Evolutionary conservation across 2,113 vertebrate genomes (phyloP).

Genomic region (Gymnorhina tibicen): DNA sequence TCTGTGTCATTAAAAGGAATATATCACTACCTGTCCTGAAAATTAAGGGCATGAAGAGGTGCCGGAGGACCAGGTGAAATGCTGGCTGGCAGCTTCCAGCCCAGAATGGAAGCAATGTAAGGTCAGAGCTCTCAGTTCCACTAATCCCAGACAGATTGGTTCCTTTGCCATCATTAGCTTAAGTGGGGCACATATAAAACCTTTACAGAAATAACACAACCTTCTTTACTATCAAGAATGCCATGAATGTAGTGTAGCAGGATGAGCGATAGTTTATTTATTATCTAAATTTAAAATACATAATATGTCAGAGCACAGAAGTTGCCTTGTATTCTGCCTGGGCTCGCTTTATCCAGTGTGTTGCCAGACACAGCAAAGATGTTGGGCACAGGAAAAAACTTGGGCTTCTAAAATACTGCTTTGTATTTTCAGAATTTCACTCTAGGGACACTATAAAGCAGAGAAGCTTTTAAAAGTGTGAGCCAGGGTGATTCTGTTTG

Average conservation of each 20-base stretch:
- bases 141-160: background rate
- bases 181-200: background rate
- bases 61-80: background rate
- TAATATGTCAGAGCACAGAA: background rate
- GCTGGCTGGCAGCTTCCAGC: background rate
- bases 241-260: background rate
- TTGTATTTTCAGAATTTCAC: background rate
- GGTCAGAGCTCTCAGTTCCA: background rate
- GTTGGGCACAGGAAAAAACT: background rate
- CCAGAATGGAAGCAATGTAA: background rate
- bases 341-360: background rate
- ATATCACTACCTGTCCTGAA: background rate
- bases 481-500: background rate
- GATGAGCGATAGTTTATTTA: background rate
- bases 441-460: background rate
- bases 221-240: background rate
- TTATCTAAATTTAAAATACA: background rate
- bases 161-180: background rate
- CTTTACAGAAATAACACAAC: background rate
- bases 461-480: background rate
- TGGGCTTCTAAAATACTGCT: background rate
- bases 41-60: background rate
- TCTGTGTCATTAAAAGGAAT: background rate
- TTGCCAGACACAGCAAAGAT: background rate
- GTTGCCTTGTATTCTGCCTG: background rate